phyloP scores from a whole-genome alignment of 2,888 invertebrate genomes.

The Phalangium opilio region DNA sequence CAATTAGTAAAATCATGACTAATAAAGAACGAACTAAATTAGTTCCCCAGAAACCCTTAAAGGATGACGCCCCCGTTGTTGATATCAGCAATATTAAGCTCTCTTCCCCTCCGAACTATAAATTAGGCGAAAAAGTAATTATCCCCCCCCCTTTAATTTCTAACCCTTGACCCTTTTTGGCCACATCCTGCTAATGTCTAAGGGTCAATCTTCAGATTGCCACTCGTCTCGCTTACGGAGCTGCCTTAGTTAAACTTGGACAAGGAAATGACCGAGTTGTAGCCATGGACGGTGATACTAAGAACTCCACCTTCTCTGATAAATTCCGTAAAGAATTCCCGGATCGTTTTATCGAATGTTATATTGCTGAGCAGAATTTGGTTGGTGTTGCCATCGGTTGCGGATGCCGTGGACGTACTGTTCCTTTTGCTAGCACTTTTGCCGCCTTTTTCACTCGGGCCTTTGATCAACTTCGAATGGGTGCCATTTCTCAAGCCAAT shows the following conservation, averaged over 20 bases:
- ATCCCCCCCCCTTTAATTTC: no score
- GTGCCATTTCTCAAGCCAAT: constrained; percentile 94
- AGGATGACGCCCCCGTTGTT: constrained; percentile 48
- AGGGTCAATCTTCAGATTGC: no score
- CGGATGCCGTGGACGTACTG: constrained; percentile 76
- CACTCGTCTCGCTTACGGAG: constrained; percentile 86
- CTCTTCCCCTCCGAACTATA: constrained; percentile 66
- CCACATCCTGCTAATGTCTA: constrained; percentile 3
- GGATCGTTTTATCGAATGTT: constrained; percentile 83
- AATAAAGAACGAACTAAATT: constrained; percentile 48
- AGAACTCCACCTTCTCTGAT: constrained; percentile 95
- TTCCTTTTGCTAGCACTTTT: constrained; percentile 92
- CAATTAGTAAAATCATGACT: constrained; percentile 43
- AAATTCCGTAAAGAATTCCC: constrained; percentile 56
- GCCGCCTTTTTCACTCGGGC: constrained; percentile 94
- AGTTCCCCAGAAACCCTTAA: constrained; percentile 43
- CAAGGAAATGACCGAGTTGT: constrained; percentile 55
- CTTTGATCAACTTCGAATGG: constrained; percentile 98
- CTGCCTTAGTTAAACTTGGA: constrained; percentile 74
- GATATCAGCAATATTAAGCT: constrained; percentile 55
- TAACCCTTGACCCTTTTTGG: neutral
- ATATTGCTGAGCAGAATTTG: constrained; percentile 97
- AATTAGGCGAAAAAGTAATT: constrained; percentile 36
- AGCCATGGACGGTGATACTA: constrained; percentile 93
- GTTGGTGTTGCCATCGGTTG: constrained; percentile 92